Evolutionary conservation across 2,113 vertebrate genomes (phyloP).

Genomic region (Xyrauchen texanus): DNA sequence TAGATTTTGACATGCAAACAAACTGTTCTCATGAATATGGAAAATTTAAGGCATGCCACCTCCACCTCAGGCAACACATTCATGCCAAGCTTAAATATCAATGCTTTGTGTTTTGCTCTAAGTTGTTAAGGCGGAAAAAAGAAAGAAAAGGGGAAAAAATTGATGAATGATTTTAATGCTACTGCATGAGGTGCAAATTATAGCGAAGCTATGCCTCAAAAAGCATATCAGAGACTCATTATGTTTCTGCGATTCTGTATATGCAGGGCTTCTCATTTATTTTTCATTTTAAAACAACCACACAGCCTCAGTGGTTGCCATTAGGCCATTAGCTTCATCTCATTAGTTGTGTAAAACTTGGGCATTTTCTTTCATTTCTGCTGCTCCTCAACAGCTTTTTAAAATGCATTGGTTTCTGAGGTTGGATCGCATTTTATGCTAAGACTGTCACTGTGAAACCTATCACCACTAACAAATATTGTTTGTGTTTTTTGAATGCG

Average conservation of each 20-base stretch:
- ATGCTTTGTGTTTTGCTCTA: constrained; percentile 49
- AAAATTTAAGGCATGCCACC: constrained; percentile 40
- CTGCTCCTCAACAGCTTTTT: constrained; percentile 47
- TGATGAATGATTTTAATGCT: constrained; percentile 59
- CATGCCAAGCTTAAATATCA: constrained; percentile 44
- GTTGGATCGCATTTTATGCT: constrained; percentile 28
- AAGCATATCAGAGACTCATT: constrained; percentile 58
- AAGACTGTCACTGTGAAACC: constrained; percentile 29
- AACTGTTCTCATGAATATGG: constrained; percentile 46
- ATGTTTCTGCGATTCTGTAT: constrained; percentile 49
- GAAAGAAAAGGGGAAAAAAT: not conserved
- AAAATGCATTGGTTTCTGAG: constrained; percentile 44
- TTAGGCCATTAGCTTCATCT: constrained; percentile 60
- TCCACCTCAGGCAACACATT: constrained; percentile 25
- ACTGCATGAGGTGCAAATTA: constrained; percentile 55
- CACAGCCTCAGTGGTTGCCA: constrained; percentile 52
- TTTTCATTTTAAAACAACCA: constrained; percentile 60
- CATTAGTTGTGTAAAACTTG: constrained; percentile 56
- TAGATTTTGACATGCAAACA: constrained; percentile 38
- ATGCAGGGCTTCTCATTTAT: constrained; percentile 58
- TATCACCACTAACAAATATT: constrained; percentile 16
- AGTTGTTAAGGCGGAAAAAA: constrained; percentile 31
- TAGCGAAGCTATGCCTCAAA: constrained; percentile 55
- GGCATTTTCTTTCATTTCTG: constrained; percentile 49
- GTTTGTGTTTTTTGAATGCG: constrained; percentile 8